Conservation (phyloP, 1,140 invertebrate species). For the Sycophaga agraensis region DNA sequence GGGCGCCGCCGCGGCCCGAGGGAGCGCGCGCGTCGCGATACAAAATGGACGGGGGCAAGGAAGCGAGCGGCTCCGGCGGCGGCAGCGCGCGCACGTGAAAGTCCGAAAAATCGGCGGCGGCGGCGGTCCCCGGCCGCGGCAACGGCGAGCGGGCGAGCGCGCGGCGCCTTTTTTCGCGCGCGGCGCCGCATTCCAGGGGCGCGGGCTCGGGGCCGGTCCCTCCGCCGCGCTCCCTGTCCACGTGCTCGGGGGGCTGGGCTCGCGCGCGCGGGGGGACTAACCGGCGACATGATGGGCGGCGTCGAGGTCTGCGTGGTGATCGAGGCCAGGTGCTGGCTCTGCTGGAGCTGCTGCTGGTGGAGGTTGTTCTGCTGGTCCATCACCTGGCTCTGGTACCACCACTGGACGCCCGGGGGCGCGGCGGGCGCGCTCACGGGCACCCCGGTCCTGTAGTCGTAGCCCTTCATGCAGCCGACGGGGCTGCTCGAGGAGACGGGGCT, state of each 20-base stretch:
- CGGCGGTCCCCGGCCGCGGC: neutral
- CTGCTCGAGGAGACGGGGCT: slow-evolving; percentile 38
- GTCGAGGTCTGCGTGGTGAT: slow-evolving; percentile 54
- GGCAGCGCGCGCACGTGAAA: too few species aligned
- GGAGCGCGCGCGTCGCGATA: too few species aligned
- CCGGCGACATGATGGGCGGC: slow-evolving; percentile 53
- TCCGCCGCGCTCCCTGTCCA: too few species aligned
- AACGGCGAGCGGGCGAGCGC: too few species aligned
- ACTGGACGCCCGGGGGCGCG: slow-evolving; percentile 62
- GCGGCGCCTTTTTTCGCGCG: too few species aligned
- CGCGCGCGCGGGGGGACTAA: too few species aligned
- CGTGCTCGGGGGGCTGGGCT: neutral
- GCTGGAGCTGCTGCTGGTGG: slow-evolving; percentile 59
- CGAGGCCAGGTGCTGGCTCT: slow-evolving; percentile 55
- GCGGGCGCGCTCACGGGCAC: slow-evolving; percentile 55
- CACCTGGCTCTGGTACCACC: slow-evolving; percentile 64
- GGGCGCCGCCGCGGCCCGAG: neutral
- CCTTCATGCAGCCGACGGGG: slow-evolving; percentile 51
- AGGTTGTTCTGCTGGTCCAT: slow-evolving; percentile 61
- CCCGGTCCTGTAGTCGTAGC: slow-evolving; percentile 66
- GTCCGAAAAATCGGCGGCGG: too few species aligned
- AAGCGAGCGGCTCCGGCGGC: too few species aligned
- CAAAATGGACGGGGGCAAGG: too few species aligned
- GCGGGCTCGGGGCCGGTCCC: too few species aligned
- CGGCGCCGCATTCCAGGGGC: too few species aligned